A percentile compares a stretch with the other conserved stretches of the same genome.
phyloP scores from a whole-genome alignment of 2,797 vertebrate species.

The Sebastes baramenuke region DNA sequence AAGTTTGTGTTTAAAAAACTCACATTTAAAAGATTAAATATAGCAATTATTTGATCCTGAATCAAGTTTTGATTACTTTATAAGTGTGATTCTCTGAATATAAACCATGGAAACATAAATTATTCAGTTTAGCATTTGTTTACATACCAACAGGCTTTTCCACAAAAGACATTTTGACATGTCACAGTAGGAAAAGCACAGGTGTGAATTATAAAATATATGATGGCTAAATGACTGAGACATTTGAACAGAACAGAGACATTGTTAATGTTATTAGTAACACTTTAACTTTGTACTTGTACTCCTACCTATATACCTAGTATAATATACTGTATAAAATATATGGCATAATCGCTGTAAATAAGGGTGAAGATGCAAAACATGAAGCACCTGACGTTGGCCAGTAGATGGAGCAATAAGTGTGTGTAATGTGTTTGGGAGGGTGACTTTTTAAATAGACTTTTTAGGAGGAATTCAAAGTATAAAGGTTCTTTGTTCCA shows the following conservation, averaged over 20 bases:
- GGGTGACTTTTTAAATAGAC: background rate
- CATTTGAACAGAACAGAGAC: no score
- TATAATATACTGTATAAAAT: background rate
- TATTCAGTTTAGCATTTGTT: background rate
- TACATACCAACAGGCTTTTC: background rate
- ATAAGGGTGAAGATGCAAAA: background rate
- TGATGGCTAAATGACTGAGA: background rate
- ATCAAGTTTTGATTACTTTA: background rate
- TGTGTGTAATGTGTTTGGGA: background rate
- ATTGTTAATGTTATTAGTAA: no score
- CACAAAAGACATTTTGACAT: no score
- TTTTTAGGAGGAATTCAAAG: background rate
- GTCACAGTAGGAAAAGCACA: no score
- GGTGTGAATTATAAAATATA: background rate
- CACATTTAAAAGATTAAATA: background rate
- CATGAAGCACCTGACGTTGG: background rate
- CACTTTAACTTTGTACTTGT: background rate
- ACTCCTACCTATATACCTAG: background rate
- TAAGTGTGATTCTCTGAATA: background rate
- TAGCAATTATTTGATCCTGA: background rate
- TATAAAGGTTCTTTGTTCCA: background rate
- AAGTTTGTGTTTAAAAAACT: background rate
- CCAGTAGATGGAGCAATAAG: conserved; percentile 69
- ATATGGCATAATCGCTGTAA: background rate
- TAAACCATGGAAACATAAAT: background rate